Conservation (phyloP, 2,113 vertebrate genomes). For the Dendrocopos noguchii region DNA sequence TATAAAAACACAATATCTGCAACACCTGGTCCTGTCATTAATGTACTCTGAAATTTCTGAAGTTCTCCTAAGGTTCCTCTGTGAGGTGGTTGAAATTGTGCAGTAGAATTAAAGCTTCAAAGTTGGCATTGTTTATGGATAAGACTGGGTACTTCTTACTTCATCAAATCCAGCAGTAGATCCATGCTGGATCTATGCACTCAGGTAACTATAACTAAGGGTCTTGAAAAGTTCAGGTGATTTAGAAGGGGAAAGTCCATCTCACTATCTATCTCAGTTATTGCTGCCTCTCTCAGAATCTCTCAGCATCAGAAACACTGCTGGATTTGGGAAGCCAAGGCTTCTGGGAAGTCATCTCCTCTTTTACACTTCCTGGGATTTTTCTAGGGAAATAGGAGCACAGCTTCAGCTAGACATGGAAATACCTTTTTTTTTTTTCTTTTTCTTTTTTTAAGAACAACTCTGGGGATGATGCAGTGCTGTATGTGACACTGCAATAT, state of each 20-base stretch:
- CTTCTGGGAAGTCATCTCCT: not conserved
- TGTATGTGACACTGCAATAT: not conserved
- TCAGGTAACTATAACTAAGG: not conserved
- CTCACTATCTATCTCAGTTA: not conserved
- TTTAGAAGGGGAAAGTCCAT: not conserved
- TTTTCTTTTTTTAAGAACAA: too few relatives aligned
- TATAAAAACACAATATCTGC: not conserved
- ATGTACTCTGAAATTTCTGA: not conserved
- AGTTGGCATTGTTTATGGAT: not conserved
- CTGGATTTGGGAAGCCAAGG: not conserved
- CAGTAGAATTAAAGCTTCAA: not conserved
- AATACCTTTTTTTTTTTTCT: not conserved
- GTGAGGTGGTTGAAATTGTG: not conserved
- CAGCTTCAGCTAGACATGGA: not conserved
- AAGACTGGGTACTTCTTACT: not conserved
- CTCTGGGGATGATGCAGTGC: not conserved
- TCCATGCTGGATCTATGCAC: not conserved
- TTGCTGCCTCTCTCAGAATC: not conserved
- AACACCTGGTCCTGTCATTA: not conserved
- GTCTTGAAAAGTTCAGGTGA: not conserved
- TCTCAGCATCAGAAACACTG: accelerated
- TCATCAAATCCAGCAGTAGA: not conserved
- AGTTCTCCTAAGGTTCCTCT: not conserved
- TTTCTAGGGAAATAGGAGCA: not conserved
- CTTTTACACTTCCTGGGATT: not conserved